Conservation (phyloP, 2,888 invertebrate species). For the Acanthopleura granulata region DNA sequence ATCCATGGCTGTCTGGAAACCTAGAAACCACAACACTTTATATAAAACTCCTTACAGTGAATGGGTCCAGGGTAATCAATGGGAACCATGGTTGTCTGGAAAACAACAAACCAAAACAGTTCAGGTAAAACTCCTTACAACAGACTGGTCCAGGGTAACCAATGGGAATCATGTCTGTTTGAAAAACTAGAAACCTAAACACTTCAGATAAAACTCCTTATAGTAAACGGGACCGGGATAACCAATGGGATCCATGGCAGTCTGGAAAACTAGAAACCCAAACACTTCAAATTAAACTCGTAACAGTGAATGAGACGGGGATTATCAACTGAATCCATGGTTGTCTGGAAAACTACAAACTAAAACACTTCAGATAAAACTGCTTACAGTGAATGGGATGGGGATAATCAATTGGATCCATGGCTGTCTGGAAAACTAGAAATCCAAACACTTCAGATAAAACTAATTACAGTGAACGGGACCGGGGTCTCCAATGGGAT, state of each 20-base stretch:
- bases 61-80: slow-evolving; percentile 65
- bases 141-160: slow-evolving; percentile 65
- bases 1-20: slow-evolving; percentile 66
- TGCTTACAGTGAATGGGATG: slow-evolving; percentile 49
- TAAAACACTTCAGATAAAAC: slow-evolving; percentile 48
- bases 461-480: slow-evolving; percentile 41
- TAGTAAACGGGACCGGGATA: slow-evolving; percentile 63
- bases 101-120: slow-evolving; percentile 45
- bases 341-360: slow-evolving; percentile 64
- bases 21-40: slow-evolving; percentile 37
- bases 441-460: slow-evolving; percentile 41
- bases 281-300: neutral
- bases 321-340: slow-evolving; percentile 64
- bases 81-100: slow-evolving; percentile 67
- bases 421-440: slow-evolving; percentile 66
- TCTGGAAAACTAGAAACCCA: slow-evolving; percentile 61
- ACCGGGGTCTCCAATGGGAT: slow-evolving; percentile 67
- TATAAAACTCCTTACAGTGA: neutral
- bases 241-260: slow-evolving; percentile 64
- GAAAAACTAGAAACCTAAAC: slow-evolving; percentile 55
- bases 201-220: slow-evolving; percentile 48
- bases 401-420: slow-evolving; percentile 66
- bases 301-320: slow-evolving; percentile 53
- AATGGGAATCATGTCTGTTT: slow-evolving; percentile 65
- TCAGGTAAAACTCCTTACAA: slow-evolving; percentile 44